Percentiles rank a stretch among this genome's conserved stretches.
Conservation (phyloP, 2,888 invertebrate genomes). For the Eubasilissa splendida region DNA sequence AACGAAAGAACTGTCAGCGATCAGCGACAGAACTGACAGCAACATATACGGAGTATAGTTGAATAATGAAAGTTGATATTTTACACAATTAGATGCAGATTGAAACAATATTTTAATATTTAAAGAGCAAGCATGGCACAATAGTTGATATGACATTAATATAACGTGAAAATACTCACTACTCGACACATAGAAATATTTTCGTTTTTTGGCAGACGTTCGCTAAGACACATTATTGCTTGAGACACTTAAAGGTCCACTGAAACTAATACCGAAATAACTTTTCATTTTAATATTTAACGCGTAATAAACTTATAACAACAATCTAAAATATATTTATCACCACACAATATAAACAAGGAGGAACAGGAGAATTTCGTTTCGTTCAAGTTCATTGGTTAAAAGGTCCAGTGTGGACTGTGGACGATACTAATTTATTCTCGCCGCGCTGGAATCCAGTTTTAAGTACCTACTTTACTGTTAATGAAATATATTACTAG, state of each 20-base stretch:
- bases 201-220: slow-evolving; percentile 29
- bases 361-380: slow-evolving; percentile 47
- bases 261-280: not conserved
- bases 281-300: slow-evolving; percentile 24
- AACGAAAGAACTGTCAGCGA: slow-evolving; percentile 26
- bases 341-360: slow-evolving; percentile 51
- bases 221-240: slow-evolving; percentile 33
- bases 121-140: not conserved
- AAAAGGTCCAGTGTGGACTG: slow-evolving; percentile 44
- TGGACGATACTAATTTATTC: not conserved
- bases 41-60: slow-evolving; percentile 27
- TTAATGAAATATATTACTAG: no score
- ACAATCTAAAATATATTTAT: slow-evolving; percentile 22
- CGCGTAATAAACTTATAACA: not conserved
- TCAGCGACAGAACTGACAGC: slow-evolving; percentile 16
- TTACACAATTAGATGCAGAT: not conserved
- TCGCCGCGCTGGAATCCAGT: no score
- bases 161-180: slow-evolving; percentile 21
- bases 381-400: slow-evolving; percentile 55
- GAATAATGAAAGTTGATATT: slow-evolving; percentile 32
- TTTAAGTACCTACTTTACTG: no score
- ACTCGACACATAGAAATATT: slow-evolving; percentile 21
- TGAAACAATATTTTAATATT: not conserved
- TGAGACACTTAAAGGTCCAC: slow-evolving; percentile 19
- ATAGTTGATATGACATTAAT: not conserved